Percentiles rank a stretch among this genome's conserved stretches.
Evolutionary conservation across 2,888 invertebrate genomes (phyloP).

Genomic region (Euzophera pinguis): DNA sequence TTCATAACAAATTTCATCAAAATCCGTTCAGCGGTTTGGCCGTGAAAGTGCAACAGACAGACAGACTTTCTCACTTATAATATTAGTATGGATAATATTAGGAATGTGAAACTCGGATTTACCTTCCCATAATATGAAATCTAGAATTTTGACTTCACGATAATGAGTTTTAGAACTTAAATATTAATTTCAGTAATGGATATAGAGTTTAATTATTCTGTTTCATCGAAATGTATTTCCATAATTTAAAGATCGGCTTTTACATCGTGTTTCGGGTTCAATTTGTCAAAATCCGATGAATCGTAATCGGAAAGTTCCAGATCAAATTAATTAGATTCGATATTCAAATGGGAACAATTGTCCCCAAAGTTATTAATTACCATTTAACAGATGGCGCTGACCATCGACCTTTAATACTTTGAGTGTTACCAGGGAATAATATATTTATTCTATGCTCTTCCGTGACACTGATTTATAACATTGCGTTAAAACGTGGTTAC

Average conservation of each 20-base stretch:
- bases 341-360: slow-evolving; percentile 44
- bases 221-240: background rate
- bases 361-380: slow-evolving; percentile 49
- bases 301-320: slow-evolving; percentile 24
- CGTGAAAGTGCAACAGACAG: too few species aligned
- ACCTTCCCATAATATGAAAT: background rate
- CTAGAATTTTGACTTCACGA: background rate
- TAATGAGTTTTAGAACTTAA: background rate
- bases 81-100: too few species aligned
- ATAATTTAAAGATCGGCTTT: background rate
- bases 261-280: background rate
- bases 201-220: background rate
- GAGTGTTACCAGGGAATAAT: slow-evolving; percentile 19
- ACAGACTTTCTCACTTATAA: too few species aligned
- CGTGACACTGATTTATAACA: slow-evolving; percentile 5
- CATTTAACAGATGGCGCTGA: slow-evolving; percentile 45
- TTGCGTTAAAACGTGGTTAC: too few species aligned
- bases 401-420: slow-evolving; percentile 27
- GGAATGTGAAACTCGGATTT: too few species aligned
- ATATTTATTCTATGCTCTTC: slow-evolving; percentile 6
- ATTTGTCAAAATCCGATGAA: slow-evolving; percentile 16
- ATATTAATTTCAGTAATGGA: background rate
- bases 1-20: too few species aligned
- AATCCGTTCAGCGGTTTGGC: too few species aligned
- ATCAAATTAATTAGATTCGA: slow-evolving; percentile 45